phyloP scores from a whole-genome alignment of 1,140 invertebrate species.

The Pseudachorutes palmiensis region DNA sequence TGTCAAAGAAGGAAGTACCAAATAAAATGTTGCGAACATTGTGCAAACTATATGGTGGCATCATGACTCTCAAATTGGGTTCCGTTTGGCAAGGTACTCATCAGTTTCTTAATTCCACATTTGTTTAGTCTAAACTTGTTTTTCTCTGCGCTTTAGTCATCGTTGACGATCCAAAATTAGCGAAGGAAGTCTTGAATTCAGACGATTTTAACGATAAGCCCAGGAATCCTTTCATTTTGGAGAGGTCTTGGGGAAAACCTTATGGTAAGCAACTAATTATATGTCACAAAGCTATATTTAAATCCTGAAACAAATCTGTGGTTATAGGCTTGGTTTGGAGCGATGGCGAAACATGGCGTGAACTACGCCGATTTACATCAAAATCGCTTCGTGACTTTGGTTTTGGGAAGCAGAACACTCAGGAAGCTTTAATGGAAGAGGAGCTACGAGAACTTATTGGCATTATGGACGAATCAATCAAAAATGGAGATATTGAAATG shows the following conservation, averaged over 20 bases:
- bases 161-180: background rate
- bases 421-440: background rate
- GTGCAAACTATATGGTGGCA: background rate
- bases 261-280: background rate
- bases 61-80: background rate
- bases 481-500: background rate
- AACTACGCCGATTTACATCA: conserved; percentile 6
- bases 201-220: background rate
- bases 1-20: background rate
- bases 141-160: background rate
- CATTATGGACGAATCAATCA: background rate
- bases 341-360: conserved; percentile 4
- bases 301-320: background rate
- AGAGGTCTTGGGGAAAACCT: background rate
- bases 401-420: conserved; percentile 2
- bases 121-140: background rate
- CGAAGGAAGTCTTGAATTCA: background rate
- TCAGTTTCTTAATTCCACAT: background rate
- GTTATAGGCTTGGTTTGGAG: background rate
- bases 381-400: conserved; percentile 8
- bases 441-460: background rate
- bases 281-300: background rate
- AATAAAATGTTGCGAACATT: background rate
- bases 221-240: background rate
- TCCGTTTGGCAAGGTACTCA: background rate